A percentile compares a stretch with the other conserved stretches of the same genome.
These are phyloP conservation scores for Pristionchus exspectatus DNA, from an alignment of 2,888 invertebrate genomes.

Conservation along the genomic window DNA sequence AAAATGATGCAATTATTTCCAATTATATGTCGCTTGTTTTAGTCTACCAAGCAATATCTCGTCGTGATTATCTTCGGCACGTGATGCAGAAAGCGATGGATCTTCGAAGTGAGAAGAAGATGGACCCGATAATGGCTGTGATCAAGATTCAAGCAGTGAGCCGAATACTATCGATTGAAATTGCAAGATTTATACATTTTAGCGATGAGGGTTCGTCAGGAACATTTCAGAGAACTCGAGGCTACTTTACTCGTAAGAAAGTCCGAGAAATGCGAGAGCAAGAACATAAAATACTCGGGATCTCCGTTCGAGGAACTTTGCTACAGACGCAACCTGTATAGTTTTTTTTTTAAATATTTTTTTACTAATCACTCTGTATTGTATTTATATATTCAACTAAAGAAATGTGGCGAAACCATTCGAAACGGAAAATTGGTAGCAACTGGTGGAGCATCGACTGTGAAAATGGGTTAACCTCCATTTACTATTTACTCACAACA, in stretches of 20 bases:
- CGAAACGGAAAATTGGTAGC: too few relatives aligned
- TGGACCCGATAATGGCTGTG: slow-evolving; percentile 69
- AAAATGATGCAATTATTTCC: too few relatives aligned
- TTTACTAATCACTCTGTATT: background rate
- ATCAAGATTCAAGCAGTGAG: slow-evolving; percentile 72
- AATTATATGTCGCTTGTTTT: slow-evolving; percentile 46
- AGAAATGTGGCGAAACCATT: too few relatives aligned
- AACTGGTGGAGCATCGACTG: too few relatives aligned
- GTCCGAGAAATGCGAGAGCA: slow-evolving; percentile 65
- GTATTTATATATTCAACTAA: too few relatives aligned
- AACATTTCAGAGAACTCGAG: slow-evolving; percentile 68
- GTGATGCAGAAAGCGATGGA: slow-evolving; percentile 72
- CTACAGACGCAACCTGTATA: slow-evolving; percentile 8
- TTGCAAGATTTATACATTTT: background rate
- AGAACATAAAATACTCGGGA: slow-evolving; percentile 64
- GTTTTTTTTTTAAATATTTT: background rate
- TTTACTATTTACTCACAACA: too few relatives aligned
- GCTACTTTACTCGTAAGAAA: slow-evolving; percentile 69
- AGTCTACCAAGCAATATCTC: slow-evolving; percentile 73
- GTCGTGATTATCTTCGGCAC: slow-evolving; percentile 70
- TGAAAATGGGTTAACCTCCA: too few relatives aligned
- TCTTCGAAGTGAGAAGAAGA: slow-evolving; percentile 63
- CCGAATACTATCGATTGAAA: background rate
- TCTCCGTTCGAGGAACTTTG: slow-evolving; percentile 60
- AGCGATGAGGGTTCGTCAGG: too few relatives aligned